A percentile compares a stretch with the other conserved stretches of the same genome.
Evolutionary conservation across 2,113 vertebrate species (phyloP).

Genomic region (Ramphastos sulfuratus): DNA sequence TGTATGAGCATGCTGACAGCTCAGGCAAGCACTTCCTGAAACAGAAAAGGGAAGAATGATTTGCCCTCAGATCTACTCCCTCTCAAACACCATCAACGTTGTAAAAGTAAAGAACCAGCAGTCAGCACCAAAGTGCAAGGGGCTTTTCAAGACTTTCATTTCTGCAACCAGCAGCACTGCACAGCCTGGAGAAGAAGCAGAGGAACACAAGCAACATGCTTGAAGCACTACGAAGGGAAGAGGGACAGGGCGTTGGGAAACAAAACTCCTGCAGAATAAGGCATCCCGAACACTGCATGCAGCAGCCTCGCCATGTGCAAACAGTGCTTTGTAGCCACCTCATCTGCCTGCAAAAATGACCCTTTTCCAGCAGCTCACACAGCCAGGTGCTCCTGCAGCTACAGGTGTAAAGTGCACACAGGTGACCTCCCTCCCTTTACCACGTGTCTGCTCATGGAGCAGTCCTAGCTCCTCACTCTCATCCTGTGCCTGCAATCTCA

Average conservation of each 20-base stretch:
- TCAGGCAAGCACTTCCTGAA: not conserved
- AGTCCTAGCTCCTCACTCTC: not conserved
- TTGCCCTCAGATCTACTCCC: not conserved
- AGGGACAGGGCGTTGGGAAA: not conserved
- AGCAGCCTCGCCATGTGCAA: not conserved
- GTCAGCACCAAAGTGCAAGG: not conserved
- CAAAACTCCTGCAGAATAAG: not conserved
- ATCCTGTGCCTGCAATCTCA: not conserved
- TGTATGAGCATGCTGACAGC: not conserved
- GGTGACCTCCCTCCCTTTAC: not conserved
- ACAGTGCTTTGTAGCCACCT: not conserved
- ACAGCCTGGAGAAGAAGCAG: not conserved
- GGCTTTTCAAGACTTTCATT: not conserved
- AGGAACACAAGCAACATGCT: not conserved
- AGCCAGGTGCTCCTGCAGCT: not conserved
- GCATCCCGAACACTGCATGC: not conserved
- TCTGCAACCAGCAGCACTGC: not conserved
- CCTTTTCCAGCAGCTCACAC: not conserved
- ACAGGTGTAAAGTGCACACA: not conserved
- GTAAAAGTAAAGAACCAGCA: not conserved
- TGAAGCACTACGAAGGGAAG: not conserved
- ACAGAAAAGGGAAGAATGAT: not conserved
- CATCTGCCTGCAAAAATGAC: not conserved
- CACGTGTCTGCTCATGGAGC: accelerated
- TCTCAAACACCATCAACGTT: not conserved